phyloP scores from a whole-genome alignment of 2,888 invertebrate species.

The Orthosia incerta region DNA sequence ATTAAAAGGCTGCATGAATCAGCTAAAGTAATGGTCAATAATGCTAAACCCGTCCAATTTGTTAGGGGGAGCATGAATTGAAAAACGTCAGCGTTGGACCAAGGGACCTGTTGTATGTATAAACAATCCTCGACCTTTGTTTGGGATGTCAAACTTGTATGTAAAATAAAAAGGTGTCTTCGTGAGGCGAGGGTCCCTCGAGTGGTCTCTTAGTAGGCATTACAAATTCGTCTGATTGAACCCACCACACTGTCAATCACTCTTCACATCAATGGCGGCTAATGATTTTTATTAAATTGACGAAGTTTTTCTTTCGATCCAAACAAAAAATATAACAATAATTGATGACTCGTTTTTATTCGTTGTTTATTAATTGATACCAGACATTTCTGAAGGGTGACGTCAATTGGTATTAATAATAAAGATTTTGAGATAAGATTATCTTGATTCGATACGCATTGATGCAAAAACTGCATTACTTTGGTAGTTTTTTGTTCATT shows the following conservation, averaged over 20 bases:
- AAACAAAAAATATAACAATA: constrained; percentile 68
- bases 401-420: constrained; percentile 44
- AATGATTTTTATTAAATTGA: constrained; percentile 77
- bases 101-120: constrained; percentile 35
- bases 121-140: constrained; percentile 58
- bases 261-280: constrained; percentile 71
- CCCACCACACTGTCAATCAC: constrained; percentile 78
- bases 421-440: constrained; percentile 49
- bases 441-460: constrained; percentile 25
- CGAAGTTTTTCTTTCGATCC: constrained; percentile 64
- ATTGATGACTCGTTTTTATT: constrained; percentile 68
- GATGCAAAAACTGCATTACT: constrained; percentile 51
- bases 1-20: constrained; percentile 44
- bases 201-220: constrained; percentile 77
- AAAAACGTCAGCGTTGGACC: constrained; percentile 34
- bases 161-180: constrained; percentile 70
- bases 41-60: constrained; percentile 46
- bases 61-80: constrained; percentile 42
- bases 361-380: constrained; percentile 65
- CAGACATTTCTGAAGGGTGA: constrained; percentile 57
- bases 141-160: constrained; percentile 54
- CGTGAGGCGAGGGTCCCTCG: constrained; percentile 71
- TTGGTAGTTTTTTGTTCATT: constrained; percentile 1
- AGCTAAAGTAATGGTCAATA: constrained; percentile 42
- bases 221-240: constrained; percentile 83